These are phyloP conservation scores for Chitala chitala DNA, from an alignment of 2,113 vertebrate species.

Conservation along the genomic window DNA sequence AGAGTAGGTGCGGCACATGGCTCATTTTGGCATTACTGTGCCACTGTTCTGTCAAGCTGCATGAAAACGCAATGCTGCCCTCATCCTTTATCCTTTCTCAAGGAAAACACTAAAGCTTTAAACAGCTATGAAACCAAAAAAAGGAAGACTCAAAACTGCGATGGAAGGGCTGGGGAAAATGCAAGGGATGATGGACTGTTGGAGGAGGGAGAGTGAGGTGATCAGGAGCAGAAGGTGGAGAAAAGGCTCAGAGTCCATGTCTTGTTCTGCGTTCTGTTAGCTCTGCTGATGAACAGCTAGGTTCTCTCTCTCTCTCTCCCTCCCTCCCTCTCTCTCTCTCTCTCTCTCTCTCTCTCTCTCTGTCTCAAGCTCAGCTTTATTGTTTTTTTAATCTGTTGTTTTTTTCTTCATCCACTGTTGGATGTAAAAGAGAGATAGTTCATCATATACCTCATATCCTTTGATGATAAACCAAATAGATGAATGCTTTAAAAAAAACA, in stretches of 20 bases:
- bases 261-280: background rate
- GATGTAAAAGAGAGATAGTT: conserved; percentile 78
- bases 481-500: conserved; percentile 62
- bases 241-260: conserved; percentile 31
- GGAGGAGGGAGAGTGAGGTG: conserved; percentile 22
- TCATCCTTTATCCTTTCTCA: conserved; percentile 43
- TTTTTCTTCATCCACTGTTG: conserved; percentile 52
- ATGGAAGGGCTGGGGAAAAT: conserved; percentile 37
- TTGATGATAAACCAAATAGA: conserved; percentile 87
- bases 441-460: conserved; percentile 91
- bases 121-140: conserved; percentile 82
- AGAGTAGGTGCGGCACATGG: background rate
- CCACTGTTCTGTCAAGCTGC: conserved; percentile 7
- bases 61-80: conserved; percentile 48
- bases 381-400: conserved; percentile 39
- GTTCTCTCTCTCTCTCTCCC: conserved; percentile 31
- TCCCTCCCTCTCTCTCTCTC: conserved; percentile 41
- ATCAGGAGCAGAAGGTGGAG: conserved; percentile 6
- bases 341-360: conserved; percentile 18
- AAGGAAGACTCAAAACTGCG: conserved; percentile 46
- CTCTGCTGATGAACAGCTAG: background rate
- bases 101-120: conserved; percentile 68
- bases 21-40: background rate
- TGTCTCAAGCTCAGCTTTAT: conserved; percentile 37
- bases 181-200: conserved; percentile 27